Percentiles rank a stretch among this genome's conserved stretches.
phyloP scores from a whole-genome alignment of 2,888 invertebrate genomes.

The Melipona beecheii region DNA sequence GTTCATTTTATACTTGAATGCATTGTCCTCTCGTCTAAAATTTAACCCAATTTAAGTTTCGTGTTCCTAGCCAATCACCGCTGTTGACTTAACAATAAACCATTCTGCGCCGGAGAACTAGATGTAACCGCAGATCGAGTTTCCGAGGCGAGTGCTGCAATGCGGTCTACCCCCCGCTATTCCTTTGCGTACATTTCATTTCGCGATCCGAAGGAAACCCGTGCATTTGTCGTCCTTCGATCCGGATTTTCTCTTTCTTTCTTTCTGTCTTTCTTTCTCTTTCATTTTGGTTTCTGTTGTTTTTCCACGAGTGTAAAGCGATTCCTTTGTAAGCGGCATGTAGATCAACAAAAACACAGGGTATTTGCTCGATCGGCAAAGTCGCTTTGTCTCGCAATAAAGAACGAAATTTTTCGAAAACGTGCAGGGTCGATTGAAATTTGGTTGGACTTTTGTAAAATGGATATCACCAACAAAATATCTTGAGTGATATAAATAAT shows the following conservation, averaged over 20 bases:
- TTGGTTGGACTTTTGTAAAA: no score
- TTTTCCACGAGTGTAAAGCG: not conserved
- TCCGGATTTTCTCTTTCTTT: not conserved
- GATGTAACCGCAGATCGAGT: conserved; percentile 68
- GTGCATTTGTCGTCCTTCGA: not conserved
- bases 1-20: conserved; percentile 30
- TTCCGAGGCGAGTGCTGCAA: conserved; percentile 67
- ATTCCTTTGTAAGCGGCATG: not conserved
- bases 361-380: not conserved
- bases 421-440: no score
- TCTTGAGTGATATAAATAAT: no score
- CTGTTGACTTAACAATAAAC: conserved; percentile 72
- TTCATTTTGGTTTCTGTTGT: not conserved
- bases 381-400: not conserved
- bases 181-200: conserved; percentile 25
- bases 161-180: conserved; percentile 59
- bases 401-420: not conserved
- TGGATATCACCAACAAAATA: no score
- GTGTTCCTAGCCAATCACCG: conserved; percentile 69
- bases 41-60: conserved; percentile 73
- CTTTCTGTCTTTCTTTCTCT: not conserved
- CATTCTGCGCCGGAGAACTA: conserved; percentile 57
- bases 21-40: conserved; percentile 63
- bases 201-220: conserved; percentile 15
- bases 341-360: not conserved